Base-by-base conservation (phyloP, 2,113 vertebrate species). In the Tricholaema leucomelas region DNA sequence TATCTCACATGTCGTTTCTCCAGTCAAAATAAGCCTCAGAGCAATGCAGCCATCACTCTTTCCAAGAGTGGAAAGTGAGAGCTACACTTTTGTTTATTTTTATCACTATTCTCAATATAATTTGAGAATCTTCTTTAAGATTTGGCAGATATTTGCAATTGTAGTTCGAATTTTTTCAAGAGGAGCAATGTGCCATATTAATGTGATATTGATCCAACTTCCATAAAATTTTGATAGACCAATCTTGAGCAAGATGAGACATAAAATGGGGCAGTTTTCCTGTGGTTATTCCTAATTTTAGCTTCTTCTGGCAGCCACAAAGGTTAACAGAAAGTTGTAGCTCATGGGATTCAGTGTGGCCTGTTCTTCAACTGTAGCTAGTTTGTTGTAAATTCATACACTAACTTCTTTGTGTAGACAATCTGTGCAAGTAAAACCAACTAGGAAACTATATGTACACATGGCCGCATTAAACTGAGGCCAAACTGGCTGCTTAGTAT, bases 371-470 rank as follows among this genome's bases (percentile, higher is more conserved):
- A n/a, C 15, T 25, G 46, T 63, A 83, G 54, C 61, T 64, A 74
- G 56, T 52, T 64, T 91, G 60, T 90, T 91, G 86, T 88, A 86
- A 86, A 95, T 94, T 86, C 56, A n/a, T 71, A 66, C 20, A 1
- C 42, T 94, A 81, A 88, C 33, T 91, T 91, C 69, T 75, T 48
- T 31, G 12, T 86, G 73, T 93, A 93, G 91, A 88, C 88, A 91
- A 94, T 76, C 91, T 93, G 91, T 91, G 80, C 95, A 93, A 85
- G 59, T 40, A 90, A 90, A 87, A 42, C 36, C n/a, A 76, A 44
- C n/a, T 46, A 89, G 19, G 25, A 85, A 95, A 92, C n/a, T 88
- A 11, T 54, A 18, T 56, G 76, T 86, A 12, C 83, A 91, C 74
- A 93, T 90, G 92, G 86, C 17, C 79, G 42, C 33, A 8, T 54